Evolutionary conservation across 2,888 invertebrate species (phyloP).

Genomic region (Sycophila texana): DNA sequence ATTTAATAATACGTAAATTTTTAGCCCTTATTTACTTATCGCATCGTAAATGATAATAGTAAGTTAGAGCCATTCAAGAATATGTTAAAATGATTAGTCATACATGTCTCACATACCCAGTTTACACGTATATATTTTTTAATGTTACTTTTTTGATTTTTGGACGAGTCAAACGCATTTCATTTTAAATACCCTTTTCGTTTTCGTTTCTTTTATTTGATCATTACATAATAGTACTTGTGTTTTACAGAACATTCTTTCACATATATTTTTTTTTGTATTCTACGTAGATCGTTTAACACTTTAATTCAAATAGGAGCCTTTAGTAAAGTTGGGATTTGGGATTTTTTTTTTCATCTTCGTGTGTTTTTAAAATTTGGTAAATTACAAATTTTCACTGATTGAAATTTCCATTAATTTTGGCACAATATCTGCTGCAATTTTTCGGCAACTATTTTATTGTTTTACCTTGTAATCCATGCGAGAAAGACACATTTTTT

Average conservation of each 20-base stretch:
- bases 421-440: too few species aligned
- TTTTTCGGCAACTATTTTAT: too few species aligned
- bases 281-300: conserved; percentile 24
- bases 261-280: conserved; percentile 22
- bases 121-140: conserved; percentile 4
- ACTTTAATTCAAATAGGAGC: background rate
- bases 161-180: conserved; percentile 24
- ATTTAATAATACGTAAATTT: conserved; percentile 46
- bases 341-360: too few species aligned
- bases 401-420: too few species aligned
- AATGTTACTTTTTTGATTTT: conserved; percentile 2
- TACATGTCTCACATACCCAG: conserved; percentile 1
- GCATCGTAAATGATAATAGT: conserved; percentile 35
- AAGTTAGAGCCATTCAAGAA: conserved; percentile 36
- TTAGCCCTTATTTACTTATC: conserved; percentile 11
- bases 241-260: background rate
- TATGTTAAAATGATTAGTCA: conserved; percentile 22
- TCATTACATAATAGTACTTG: background rate
- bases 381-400: too few species aligned
- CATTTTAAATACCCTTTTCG: conserved; percentile 12
- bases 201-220: background rate
- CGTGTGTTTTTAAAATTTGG: too few species aligned
- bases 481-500: too few species aligned
- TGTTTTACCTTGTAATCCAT: too few species aligned
- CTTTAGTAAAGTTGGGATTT: too few species aligned